Evolutionary conservation across 2,888 invertebrate genomes (phyloP), one percentile per base, ranked within the genome.

Genomic region (Stenoptilia bipunctidactyla): DNA sequence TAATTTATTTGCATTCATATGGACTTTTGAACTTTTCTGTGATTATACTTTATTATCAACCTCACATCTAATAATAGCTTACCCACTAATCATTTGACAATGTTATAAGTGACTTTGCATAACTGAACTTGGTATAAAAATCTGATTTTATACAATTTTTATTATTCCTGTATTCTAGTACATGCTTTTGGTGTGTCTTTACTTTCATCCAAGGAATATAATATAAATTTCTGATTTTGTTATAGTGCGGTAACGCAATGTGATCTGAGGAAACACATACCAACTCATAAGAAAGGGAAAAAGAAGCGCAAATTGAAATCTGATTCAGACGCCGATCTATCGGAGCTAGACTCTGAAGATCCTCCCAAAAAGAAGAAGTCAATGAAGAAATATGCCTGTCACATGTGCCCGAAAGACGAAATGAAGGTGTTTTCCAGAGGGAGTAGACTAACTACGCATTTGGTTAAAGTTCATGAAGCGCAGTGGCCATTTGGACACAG

Each of bases 401-500:
- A 94, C 50, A 86, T 91, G 57, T 94, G 94, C 53, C 88, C 91
- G 1, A 85, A 87, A 47, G 67, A 69, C 15, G 41, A 55, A 0
- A 59, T 52, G 45, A 75, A 70, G 42, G 76, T 86, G 38, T 93
- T 90, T 52, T 83, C 85, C 1, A 77, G 89, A 41, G 93, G 93
- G 2, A 79, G 85, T 8, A 66, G 85, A 9, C 66, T 94, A 10
- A 92, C 93, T 0, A 86, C 84, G 25, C 94, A 94, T 69, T 66
- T 94, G 43, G 89, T 89, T 14, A 89, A 88, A 39, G 75, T 84
- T 1, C 94, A 94, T 52, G 89, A 89, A 13, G 88, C 90, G 1
- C 89, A 89, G 53, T 87, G 91, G 85, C 90, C 93, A 0, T 89
- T 88, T 12, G 93, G 93, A 1, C 91, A 92, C 56, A 89, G 89